phyloP scores from a whole-genome alignment of 2,113 vertebrate species.

The Laticauda colubrina region DNA sequence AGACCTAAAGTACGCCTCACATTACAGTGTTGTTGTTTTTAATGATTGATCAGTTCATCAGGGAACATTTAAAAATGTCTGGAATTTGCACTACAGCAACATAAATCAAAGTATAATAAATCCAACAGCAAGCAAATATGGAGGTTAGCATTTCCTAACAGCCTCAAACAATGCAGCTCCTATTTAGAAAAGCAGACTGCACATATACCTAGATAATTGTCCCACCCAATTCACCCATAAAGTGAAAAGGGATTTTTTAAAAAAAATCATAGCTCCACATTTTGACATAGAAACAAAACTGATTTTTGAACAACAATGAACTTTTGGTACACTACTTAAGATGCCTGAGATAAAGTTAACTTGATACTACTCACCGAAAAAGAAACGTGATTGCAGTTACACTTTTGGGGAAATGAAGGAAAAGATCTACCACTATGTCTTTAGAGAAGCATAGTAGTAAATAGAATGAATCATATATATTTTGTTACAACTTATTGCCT shows the following conservation, averaged over 20 bases:
- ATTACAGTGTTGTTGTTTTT: not conserved
- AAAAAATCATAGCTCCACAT: not conserved
- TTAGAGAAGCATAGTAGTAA: not conserved
- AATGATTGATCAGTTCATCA: slow-evolving; percentile 10
- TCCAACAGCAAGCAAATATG: not conserved
- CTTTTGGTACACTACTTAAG: not conserved
- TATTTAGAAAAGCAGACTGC: not conserved
- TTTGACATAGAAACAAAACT: not conserved
- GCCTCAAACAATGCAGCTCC: not conserved
- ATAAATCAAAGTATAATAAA: slow-evolving; percentile 19
- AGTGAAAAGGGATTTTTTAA: not conserved
- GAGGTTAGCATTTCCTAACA: not conserved
- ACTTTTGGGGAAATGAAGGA: not conserved
- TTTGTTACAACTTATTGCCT: too few relatives aligned
- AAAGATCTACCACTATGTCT: not conserved
- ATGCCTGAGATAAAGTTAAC: not conserved
- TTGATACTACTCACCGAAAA: not conserved
- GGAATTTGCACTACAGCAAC: not conserved
- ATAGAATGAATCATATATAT: too few relatives aligned
- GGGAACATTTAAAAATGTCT: not conserved
- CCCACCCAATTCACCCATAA: not conserved
- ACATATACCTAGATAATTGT: not conserved
- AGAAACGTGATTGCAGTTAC: not conserved
- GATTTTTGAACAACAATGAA: accelerated
- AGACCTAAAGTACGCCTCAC: slow-evolving; percentile 3